Percentiles rank a stretch among this genome's conserved stretches.
Evolutionary conservation across 2,113 vertebrate species (phyloP).

Genomic region (Carettochelys insculpta): DNA sequence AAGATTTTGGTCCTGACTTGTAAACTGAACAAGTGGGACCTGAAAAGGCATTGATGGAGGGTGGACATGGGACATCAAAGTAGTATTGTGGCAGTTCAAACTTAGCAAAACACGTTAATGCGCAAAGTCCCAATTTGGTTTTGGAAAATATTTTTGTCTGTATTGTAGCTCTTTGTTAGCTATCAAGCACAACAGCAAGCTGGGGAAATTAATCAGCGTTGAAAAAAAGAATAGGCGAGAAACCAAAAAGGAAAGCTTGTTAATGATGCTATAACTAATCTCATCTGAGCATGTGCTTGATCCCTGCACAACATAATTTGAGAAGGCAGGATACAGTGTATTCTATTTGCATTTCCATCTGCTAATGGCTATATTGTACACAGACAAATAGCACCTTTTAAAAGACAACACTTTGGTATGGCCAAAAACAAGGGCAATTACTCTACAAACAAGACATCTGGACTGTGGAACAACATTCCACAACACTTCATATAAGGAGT

Average conservation of each 20-base stretch:
- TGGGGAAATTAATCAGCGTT: background rate
- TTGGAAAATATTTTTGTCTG: background rate
- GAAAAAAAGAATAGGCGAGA: background rate
- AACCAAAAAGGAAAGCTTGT: background rate
- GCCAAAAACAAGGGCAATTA: background rate
- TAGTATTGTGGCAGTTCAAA: background rate
- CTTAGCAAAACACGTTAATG: background rate
- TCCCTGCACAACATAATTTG: background rate
- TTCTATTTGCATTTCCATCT: conserved; percentile 3
- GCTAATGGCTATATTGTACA: background rate
- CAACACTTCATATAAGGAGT: background rate
- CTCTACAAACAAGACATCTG: background rate
- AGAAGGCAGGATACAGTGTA: background rate
- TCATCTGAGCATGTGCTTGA: background rate
- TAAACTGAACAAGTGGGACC: background rate
- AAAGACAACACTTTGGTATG: background rate
- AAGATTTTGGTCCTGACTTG: background rate
- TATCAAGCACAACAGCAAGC: background rate
- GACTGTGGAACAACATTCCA: background rate
- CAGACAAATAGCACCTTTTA: background rate
- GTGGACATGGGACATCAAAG: background rate
- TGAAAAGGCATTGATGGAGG: background rate
- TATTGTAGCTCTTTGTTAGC: background rate
- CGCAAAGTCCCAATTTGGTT: background rate
- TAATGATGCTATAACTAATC: conserved; percentile 8